These are phyloP conservation scores for Zhengitettix transpicula DNA, from an alignment of 2,888 invertebrate genomes.

Conservation along the genomic window DNA sequence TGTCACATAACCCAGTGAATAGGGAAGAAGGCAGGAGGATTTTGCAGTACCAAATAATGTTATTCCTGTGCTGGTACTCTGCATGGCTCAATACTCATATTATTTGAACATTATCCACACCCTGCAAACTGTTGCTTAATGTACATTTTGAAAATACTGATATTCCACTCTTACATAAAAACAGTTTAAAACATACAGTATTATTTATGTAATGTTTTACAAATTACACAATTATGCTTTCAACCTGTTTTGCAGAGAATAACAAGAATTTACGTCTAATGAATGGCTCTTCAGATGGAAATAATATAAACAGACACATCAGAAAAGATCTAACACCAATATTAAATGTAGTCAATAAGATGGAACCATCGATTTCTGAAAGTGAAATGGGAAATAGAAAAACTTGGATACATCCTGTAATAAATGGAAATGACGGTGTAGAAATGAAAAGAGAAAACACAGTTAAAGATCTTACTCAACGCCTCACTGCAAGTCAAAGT, in stretches of 20 bases:
- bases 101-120: background rate
- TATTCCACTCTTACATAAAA: too few relatives aligned
- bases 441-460: conserved; percentile 60
- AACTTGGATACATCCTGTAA: conserved; percentile 9
- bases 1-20: too few relatives aligned
- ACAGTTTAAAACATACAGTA: too few relatives aligned
- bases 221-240: background rate
- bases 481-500: conserved; percentile 53
- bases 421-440: conserved; percentile 4
- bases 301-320: conserved; percentile 16
- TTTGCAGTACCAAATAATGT: too few relatives aligned
- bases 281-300: conserved; percentile 34
- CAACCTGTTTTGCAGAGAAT: conserved; percentile 29
- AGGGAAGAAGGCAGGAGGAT: too few relatives aligned
- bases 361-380: background rate
- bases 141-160: background rate
- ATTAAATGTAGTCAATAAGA: conserved; percentile 35
- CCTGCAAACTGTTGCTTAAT: background rate
- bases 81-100: too few relatives aligned
- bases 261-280: conserved; percentile 42
- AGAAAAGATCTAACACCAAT: conserved; percentile 35
- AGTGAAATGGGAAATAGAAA: background rate
- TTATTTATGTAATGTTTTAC: background rate
- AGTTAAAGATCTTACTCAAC: conserved; percentile 76
- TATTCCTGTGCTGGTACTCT: too few relatives aligned